A percentile compares a stretch with the other conserved stretches of the same genome.
phyloP scores from a whole-genome alignment of 2,888 invertebrate genomes.

The Cheiracanthium punctorium region DNA sequence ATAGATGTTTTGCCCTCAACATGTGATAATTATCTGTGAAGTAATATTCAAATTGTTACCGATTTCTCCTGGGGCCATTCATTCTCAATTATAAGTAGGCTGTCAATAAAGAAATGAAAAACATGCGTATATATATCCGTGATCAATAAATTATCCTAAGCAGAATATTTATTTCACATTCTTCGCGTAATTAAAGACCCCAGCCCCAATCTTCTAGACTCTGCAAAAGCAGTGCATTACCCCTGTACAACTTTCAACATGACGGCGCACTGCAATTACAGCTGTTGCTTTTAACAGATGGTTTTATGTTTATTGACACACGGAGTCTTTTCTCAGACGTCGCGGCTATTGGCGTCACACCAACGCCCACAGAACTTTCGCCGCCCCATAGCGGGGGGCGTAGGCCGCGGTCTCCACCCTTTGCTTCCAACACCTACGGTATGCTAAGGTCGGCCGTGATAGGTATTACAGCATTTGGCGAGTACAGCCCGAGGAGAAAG shows the following conservation, averaged over 20 bases:
- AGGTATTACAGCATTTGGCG: conserved; percentile 33
- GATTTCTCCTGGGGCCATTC: no score
- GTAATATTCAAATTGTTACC: no score
- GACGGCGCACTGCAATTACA: conserved; percentile 30
- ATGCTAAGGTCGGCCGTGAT: neutral
- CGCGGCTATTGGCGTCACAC: conserved; percentile 10
- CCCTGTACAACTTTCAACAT: neutral
- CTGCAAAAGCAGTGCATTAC: neutral
- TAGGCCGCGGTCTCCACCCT: conserved; percentile 56
- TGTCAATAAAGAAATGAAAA: no score
- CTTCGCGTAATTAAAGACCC: neutral
- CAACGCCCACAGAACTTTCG: conserved; percentile 44
- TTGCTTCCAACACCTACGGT: conserved; percentile 53
- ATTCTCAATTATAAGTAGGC: no score
- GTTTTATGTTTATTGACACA: conserved; percentile 61
- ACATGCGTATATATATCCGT: no score
- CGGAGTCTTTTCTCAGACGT: conserved; percentile 18
- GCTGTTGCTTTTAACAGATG: conserved; percentile 54
- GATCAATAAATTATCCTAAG: no score
- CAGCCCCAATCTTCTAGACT: neutral
- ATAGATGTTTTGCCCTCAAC: no score
- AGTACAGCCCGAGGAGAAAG: no score
- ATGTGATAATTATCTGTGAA: no score
- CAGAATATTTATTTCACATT: no score
- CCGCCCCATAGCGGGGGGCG: conserved; percentile 41